These are phyloP conservation scores for Bolborhynchus lineola DNA, from an alignment of 2,113 vertebrate species.

Conservation along the genomic window DNA sequence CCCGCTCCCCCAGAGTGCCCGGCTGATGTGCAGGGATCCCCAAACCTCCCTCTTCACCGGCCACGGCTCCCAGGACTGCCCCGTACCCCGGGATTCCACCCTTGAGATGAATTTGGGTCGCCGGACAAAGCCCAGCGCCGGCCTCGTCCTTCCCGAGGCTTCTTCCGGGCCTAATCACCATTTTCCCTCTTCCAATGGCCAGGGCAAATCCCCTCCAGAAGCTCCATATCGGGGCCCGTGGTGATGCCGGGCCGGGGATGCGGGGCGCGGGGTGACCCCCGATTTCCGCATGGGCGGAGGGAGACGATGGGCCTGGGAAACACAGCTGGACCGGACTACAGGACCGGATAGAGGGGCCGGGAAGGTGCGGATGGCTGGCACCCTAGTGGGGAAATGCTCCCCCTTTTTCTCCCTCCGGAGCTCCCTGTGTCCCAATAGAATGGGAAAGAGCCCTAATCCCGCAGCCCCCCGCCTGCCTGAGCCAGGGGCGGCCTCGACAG, in stretches of 20 bases:
- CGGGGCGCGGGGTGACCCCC: rapidly evolving
- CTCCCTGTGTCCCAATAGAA: not conserved
- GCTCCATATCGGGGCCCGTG: not conserved
- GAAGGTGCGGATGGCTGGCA: rapidly evolving
- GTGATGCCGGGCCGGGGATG: not conserved
- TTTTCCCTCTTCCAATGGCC: no score
- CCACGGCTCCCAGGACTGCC: rapidly evolving
- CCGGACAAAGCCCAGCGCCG: not conserved
- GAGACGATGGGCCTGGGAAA: not conserved
- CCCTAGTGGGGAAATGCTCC: not conserved
- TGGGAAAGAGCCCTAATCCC: not conserved
- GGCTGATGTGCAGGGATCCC: not conserved
- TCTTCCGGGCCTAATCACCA: not conserved
- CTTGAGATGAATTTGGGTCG: not conserved
- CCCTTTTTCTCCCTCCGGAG: not conserved
- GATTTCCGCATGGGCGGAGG: not conserved
- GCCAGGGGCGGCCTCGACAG: not conserved
- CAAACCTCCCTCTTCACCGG: no score
- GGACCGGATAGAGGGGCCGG: not conserved
- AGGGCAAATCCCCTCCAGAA: not conserved
- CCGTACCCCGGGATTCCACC: rapidly evolving
- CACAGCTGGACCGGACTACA: not conserved
- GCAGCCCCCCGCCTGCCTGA: not conserved
- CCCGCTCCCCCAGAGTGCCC: rapidly evolving
- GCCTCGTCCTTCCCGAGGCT: not conserved